These are phyloP conservation scores for Sphaerophoria rueppellii DNA, from an alignment of 2,888 invertebrate species.

Conservation along the genomic window DNA sequence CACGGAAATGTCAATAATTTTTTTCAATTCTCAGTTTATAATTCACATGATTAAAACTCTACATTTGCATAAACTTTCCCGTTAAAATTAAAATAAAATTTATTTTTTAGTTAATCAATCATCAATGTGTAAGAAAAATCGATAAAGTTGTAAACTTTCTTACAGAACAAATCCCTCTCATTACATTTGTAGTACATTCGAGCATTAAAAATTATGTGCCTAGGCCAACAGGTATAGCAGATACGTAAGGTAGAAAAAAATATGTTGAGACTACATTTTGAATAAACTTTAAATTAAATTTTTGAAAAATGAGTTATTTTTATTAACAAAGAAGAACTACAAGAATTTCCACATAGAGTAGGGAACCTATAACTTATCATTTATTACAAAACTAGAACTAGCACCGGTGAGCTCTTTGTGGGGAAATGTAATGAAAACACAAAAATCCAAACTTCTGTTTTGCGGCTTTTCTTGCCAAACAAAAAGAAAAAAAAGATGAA, in stretches of 20 bases:
- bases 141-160: too few relatives aligned
- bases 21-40: too few relatives aligned
- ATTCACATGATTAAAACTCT: too few relatives aligned
- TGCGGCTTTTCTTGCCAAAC: slow-evolving; percentile 34
- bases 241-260: slow-evolving; percentile 32
- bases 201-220: too few relatives aligned
- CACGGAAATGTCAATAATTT: too few relatives aligned
- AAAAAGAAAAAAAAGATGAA: not conserved
- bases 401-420: slow-evolving; percentile 31
- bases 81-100: too few relatives aligned
- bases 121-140: too few relatives aligned
- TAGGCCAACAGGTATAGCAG: not conserved
- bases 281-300: slow-evolving; percentile 16
- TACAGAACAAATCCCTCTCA: too few relatives aligned
- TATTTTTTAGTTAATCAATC: too few relatives aligned
- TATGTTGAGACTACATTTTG: not conserved
- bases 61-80: too few relatives aligned
- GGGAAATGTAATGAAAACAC: slow-evolving; percentile 45
- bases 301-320: slow-evolving; percentile 30
- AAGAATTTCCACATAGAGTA: slow-evolving; percentile 21
- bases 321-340: slow-evolving; percentile 19
- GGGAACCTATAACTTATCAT: slow-evolving; percentile 41
- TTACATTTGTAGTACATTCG: too few relatives aligned
- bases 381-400: slow-evolving; percentile 42
- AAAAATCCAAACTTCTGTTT: slow-evolving; percentile 48